These are phyloP conservation scores for Dromiciops gliroides DNA, from an alignment of 2,113 vertebrate genomes.

Conservation along the genomic window DNA sequence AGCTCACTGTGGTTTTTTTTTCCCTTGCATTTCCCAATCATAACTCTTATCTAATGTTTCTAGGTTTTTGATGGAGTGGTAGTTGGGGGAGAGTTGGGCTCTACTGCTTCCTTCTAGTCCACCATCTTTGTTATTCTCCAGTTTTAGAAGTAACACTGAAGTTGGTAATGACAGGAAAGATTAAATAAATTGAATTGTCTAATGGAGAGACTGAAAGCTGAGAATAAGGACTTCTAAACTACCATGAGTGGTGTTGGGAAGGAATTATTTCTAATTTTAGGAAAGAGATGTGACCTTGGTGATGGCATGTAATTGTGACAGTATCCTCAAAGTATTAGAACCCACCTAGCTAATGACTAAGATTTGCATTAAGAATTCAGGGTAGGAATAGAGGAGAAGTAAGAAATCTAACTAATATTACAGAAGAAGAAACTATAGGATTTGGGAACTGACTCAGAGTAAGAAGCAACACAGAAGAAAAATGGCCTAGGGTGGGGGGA, in stretches of 20 bases:
- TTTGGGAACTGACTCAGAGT: not conserved
- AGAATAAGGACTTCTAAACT: not conserved
- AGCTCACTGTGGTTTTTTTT: not conserved
- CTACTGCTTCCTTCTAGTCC: not conserved
- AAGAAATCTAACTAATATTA: not conserved
- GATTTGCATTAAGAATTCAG: not conserved
- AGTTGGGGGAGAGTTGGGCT: not conserved
- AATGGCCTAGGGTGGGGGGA: not conserved
- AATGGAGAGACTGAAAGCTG: not conserved
- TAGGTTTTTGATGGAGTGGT: not conserved
- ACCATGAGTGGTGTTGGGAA: not conserved
- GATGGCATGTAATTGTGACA: not conserved
- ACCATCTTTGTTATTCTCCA: not conserved
- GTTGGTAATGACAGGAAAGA: not conserved
- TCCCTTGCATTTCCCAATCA: not conserved
- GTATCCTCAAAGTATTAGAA: not conserved
- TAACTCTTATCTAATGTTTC: not conserved
- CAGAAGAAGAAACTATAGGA: not conserved
- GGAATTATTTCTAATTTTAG: not conserved
- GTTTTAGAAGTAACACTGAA: not conserved
- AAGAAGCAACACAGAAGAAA: not conserved
- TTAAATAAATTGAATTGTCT: not conserved
- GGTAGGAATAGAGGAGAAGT: not conserved
- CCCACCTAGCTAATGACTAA: not conserved
- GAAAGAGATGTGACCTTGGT: not conserved